Percentiles rank a stretch among this genome's conserved stretches.
phyloP scores from a whole-genome alignment of 2,113 vertebrate genomes.

The Octodon degus region DNA sequence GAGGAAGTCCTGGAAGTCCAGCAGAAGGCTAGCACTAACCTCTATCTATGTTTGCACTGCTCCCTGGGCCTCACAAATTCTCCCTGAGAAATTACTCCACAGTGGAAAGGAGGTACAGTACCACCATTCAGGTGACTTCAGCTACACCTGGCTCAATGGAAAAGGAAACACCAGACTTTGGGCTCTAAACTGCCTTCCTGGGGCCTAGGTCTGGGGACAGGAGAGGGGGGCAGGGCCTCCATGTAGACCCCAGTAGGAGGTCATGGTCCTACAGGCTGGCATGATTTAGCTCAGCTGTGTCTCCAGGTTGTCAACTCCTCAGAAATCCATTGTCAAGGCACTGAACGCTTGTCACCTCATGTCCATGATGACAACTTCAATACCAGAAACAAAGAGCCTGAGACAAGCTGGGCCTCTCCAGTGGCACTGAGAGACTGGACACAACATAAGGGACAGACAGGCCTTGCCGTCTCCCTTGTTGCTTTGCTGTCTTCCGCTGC shows the following conservation, averaged over 20 bases:
- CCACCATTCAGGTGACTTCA: not conserved
- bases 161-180: not conserved
- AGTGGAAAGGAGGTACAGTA: not conserved
- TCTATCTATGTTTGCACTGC: not conserved
- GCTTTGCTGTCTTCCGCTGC: too few species aligned
- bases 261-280: not conserved
- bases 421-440: not conserved
- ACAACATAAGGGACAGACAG: not conserved
- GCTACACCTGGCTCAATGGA: not conserved
- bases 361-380: not conserved
- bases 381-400: not conserved
- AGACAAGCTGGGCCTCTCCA: not conserved
- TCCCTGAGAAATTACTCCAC: not conserved
- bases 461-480: not conserved
- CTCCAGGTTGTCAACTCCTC: not conserved
- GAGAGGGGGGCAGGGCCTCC: not conserved
- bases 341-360: not conserved
- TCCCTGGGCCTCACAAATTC: not conserved
- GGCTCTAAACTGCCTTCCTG: not conserved
- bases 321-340: not conserved
- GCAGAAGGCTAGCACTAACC: not conserved
- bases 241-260: not conserved
- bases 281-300: not conserved
- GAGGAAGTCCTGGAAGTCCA: not conserved
- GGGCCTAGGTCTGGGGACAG: not conserved